Base-by-base conservation (phyloP, 2,797 vertebrate genomes). In the Acipenser oxyrinchus region DNA sequence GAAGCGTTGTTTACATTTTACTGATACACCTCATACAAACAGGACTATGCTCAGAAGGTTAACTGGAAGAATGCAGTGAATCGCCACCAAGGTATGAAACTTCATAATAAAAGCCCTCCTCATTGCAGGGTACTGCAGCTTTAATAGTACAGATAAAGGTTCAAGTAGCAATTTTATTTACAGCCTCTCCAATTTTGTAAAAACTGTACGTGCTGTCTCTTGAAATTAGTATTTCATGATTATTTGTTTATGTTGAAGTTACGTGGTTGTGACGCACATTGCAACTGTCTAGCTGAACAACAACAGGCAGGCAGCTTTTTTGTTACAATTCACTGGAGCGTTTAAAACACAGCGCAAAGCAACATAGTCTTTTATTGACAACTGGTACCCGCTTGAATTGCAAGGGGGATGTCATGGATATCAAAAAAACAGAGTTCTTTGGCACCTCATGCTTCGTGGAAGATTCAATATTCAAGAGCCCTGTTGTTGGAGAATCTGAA, bases 251-350 rank as follows among this genome's bases (percentile, higher is more conserved):
- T 51, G 12, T 8, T 55, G 52, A 55, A 68, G 52, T 63, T 61
- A 62, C 68, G 72, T 69, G 60, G 18, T 58, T 64, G 55, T 76
- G 74, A 76, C 74, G 72, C 70, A 76, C 65, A 53, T 53, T 48
- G 5, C 70, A 66, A 18, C 51, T 62, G 23, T 68, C 12, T 64
- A n/a, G 69, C 60, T 57, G 60, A 37, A n/a, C 58, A 66, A 63
- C 69, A 62, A 70, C 64, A 60, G 63, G 58, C 68, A 66, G 58
- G 10, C 48, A 51, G 15, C 37, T 65, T 59, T 53, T 18, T 13
- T 3, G 18, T 18, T 18, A 18, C 15, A 55, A 50, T 69, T 62
- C 10, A 9, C 64, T 49, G 63, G 37, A 69, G 55, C 8, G 48
- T 3, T 12, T 23, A 50, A 18, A 48, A 64, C 7, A 55, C 23